Percentiles rank a stretch among this genome's conserved stretches.
These are phyloP conservation scores for Dinothrombium tinctorium DNA, from an alignment of 1,140 invertebrate species.

Conservation along the genomic window DNA sequence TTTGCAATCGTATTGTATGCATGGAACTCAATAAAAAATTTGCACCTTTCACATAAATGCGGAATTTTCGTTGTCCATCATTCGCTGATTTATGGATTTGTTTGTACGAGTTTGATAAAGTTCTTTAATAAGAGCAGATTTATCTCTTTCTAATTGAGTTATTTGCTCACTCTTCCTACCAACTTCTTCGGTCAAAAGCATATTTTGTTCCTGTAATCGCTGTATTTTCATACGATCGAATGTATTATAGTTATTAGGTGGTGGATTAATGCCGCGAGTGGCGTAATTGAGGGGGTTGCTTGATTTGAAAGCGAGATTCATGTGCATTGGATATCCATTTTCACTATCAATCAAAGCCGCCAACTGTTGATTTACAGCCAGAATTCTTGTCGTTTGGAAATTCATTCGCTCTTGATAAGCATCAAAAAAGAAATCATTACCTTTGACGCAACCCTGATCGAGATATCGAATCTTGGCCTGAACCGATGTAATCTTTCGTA, in stretches of 20 bases:
- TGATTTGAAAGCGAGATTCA: slow-evolving; percentile 56
- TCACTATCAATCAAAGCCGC: slow-evolving; percentile 56
- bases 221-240: slow-evolving; percentile 12
- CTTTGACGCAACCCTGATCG: slow-evolving; percentile 35
- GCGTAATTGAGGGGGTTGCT: slow-evolving; percentile 7
- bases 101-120: slow-evolving; percentile 32
- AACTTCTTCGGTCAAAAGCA: slow-evolving; percentile 54
- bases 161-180: slow-evolving; percentile 59
- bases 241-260: slow-evolving; percentile 8
- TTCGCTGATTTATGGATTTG: slow-evolving; percentile 10
- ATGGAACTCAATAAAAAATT: too few species aligned
- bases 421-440: slow-evolving; percentile 58
- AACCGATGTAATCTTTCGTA: slow-evolving; percentile 52
- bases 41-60: slow-evolving; percentile 17
- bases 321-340: slow-evolving; percentile 45
- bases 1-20: too few species aligned
- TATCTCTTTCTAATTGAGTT: slow-evolving; percentile 57
- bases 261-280: background rate
- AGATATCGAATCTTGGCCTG: slow-evolving; percentile 75
- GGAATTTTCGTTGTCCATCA: slow-evolving; percentile 13
- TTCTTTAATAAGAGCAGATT: slow-evolving; percentile 57
- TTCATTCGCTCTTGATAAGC: slow-evolving; percentile 67
- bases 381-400: slow-evolving; percentile 51
- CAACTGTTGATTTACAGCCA: slow-evolving; percentile 67
- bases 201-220: slow-evolving; percentile 49